phyloP scores from a whole-genome alignment of 2,888 invertebrate genomes.

The Tachystola acroxantha region DNA sequence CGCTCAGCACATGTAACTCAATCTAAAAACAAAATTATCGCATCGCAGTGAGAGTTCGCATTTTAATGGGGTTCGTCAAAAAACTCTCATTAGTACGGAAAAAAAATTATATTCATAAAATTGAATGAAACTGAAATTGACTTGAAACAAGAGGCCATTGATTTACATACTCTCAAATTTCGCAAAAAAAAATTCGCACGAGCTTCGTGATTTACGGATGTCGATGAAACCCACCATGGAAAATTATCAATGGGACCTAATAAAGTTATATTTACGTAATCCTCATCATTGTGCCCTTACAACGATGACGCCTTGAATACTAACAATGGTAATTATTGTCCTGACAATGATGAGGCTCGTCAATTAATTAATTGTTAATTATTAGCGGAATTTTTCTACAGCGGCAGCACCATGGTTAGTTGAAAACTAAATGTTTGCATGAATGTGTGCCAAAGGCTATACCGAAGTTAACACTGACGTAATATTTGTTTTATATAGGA shows the following conservation, averaged over 20 bases:
- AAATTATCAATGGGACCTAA: slow-evolving; percentile 25
- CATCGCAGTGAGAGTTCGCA: slow-evolving; percentile 38
- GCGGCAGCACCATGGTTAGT: slow-evolving; percentile 15
- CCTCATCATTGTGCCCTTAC: slow-evolving; percentile 35
- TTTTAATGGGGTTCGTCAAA: not conserved
- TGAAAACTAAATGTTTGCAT: slow-evolving; percentile 7
- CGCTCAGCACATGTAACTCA: slow-evolving; percentile 48
- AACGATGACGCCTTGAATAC: slow-evolving; percentile 45
- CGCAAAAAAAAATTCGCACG: slow-evolving; percentile 49
- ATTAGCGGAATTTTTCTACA: slow-evolving; percentile 38
- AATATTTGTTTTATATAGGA: no score
- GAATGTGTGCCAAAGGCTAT: no score
- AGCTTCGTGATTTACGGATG: slow-evolving; percentile 30
- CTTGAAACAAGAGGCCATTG: no score
- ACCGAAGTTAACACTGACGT: not conserved
- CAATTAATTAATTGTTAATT: no score
- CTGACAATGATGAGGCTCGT: slow-evolving; percentile 50
- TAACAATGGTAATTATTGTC: slow-evolving; percentile 60
- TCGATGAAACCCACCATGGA: slow-evolving; percentile 19
- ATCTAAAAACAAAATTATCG: slow-evolving; percentile 36
- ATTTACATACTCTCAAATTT: slow-evolving; percentile 16
- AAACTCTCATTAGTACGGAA: no score
- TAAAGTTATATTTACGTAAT: slow-evolving; percentile 32
- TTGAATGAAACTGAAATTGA: no score
- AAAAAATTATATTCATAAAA: no score